Percentiles rank a stretch among this genome's conserved stretches.
These are phyloP conservation scores for Adelges cooleyi DNA, from an alignment of 1,140 invertebrate genomes.

Conservation along the genomic window DNA sequence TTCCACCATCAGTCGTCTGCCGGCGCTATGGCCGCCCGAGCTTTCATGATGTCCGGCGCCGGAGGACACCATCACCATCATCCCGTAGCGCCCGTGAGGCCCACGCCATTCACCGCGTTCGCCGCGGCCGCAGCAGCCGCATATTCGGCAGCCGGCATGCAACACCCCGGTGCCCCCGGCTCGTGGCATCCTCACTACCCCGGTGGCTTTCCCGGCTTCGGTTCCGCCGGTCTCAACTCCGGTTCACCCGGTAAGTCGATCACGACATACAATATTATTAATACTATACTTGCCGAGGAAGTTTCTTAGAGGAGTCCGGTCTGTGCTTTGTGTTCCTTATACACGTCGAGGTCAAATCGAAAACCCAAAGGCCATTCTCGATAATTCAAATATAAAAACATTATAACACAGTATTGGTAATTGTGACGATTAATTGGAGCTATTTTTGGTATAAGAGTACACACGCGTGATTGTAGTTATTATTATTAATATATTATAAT, in stretches of 20 bases:
- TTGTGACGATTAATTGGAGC: too few relatives aligned
- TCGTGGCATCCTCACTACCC: conserved; percentile 32
- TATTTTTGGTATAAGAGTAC: too few relatives aligned
- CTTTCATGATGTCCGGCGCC: conserved; percentile 30
- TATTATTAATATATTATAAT: too few relatives aligned
- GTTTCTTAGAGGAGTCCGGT: too few relatives aligned
- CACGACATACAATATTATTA: too few relatives aligned
- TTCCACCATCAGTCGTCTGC: conserved; percentile 30
- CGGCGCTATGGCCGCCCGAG: conserved; percentile 14
- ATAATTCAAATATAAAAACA: too few relatives aligned
- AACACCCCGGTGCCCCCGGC: conserved; percentile 31
- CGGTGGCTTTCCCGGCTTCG: conserved; percentile 33
- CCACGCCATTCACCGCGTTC: conserved; percentile 36
- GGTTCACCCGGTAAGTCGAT: conserved; percentile 33
- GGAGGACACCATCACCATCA: conserved; percentile 14
- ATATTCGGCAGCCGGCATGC: conserved; percentile 32
- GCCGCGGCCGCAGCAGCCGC: conserved; percentile 34
- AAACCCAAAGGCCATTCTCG: too few relatives aligned
- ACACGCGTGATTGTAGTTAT: too few relatives aligned
- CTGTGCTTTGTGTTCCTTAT: too few relatives aligned
- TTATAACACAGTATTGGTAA: too few relatives aligned
- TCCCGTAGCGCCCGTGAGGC: conserved; percentile 34
- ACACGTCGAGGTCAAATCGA: too few relatives aligned
- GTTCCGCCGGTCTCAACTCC: conserved; percentile 32
- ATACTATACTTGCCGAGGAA: too few relatives aligned